Conservation (phyloP, 2,113 vertebrate genomes). For the Hippolais icterina region DNA sequence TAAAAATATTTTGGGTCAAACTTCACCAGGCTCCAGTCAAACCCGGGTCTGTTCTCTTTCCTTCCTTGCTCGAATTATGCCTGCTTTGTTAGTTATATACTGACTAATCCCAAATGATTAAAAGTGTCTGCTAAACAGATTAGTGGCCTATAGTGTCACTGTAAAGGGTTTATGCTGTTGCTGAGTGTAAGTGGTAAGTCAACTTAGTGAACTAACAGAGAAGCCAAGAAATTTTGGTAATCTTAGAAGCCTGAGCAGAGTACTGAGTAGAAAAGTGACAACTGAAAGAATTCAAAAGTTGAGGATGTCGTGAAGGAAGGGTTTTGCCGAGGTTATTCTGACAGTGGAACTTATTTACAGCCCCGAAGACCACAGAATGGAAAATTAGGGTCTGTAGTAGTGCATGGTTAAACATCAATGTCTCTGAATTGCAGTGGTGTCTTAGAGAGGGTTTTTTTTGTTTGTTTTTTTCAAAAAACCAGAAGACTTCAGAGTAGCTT, state of each 20-base stretch:
- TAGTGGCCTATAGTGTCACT: neutral
- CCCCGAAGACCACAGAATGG: neutral
- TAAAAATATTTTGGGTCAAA: neutral
- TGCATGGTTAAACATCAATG: neutral
- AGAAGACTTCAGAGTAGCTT: neutral
- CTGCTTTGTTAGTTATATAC: neutral
- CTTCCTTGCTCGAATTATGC: neutral
- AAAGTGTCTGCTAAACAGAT: slow-evolving; percentile 12
- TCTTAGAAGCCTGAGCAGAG: neutral
- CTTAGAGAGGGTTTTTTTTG: neutral
- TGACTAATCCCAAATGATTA: neutral
- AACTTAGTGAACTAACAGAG: neutral
- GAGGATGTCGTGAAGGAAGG: neutral
- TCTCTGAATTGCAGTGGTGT: neutral
- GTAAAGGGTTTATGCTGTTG: neutral
- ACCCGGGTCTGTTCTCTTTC: neutral
- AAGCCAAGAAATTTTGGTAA: neutral
- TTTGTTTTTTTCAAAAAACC: neutral
- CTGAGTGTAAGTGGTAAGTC: neutral
- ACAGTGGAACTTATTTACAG: neutral
- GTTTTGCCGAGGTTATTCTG: neutral
- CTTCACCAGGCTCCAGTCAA: neutral
- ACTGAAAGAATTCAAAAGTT: neutral
- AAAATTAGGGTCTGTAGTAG: neutral
- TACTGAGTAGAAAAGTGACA: neutral